phyloP scores from a whole-genome alignment of 1,140 invertebrate genomes.

The Metopolophium dirhodum region DNA sequence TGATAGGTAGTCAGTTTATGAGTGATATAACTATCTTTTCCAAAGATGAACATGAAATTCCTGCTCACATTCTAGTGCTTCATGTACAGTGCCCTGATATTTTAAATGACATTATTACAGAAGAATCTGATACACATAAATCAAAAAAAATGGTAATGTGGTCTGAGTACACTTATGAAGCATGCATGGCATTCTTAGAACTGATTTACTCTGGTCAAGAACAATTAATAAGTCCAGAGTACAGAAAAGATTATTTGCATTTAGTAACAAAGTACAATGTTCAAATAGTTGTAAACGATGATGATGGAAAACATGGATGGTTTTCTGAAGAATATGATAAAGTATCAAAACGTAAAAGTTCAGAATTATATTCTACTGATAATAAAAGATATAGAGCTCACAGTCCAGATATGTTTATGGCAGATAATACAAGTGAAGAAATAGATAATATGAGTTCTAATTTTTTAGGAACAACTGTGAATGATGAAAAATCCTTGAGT shows the following conservation, averaged over 20 bases:
- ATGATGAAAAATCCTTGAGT: slow-evolving; percentile 36
- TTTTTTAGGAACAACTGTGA: slow-evolving; percentile 49
- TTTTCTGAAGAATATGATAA: neutral
- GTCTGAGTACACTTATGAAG: slow-evolving; percentile 49
- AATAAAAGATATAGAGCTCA: slow-evolving; percentile 41
- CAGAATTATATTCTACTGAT: neutral
- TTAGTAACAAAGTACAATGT: slow-evolving; percentile 38
- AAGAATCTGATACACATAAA: slow-evolving; percentile 46
- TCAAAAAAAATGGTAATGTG: slow-evolving; percentile 59
- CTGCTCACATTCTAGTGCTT: slow-evolving; percentile 59
- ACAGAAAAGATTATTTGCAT: slow-evolving; percentile 42
- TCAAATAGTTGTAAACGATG: neutral
- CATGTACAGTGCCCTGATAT: slow-evolving; percentile 58
- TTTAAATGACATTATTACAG: slow-evolving; percentile 57
- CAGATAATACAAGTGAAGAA: neutral
- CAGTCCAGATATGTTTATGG: slow-evolving; percentile 49
- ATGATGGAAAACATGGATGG: slow-evolving; percentile 30
- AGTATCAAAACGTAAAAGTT: slow-evolving; percentile 32
- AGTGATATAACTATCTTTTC: slow-evolving; percentile 59
- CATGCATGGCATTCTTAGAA: slow-evolving; percentile 57
- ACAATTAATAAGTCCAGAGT: neutral
- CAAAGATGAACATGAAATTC: slow-evolving; percentile 58
- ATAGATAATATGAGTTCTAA: neutral
- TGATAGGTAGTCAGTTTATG: slow-evolving; percentile 58
- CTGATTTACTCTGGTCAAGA: slow-evolving; percentile 58